Evolutionary conservation across 2,113 vertebrate genomes (phyloP), one percentile per base, ranked within the genome.

Genomic region (Sinocyclocheilus grahami): DNA sequence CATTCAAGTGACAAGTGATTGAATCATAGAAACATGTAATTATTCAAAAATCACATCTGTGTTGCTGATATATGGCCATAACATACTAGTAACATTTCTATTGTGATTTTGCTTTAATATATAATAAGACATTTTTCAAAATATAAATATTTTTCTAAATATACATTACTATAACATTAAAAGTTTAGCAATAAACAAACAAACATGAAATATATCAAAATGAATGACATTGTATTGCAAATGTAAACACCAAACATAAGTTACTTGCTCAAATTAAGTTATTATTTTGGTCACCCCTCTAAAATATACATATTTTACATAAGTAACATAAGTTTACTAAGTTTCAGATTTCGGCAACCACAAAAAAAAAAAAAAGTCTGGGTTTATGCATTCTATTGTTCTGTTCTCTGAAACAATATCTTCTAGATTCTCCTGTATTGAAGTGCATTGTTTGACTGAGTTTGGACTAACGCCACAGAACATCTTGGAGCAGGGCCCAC

Each of bases 401-500:
- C 12, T 12, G 16, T 60, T 39, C 33, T 78, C 16, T 24, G 13
- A 80, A 62, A 62, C 13, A 24, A 13, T 39, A 80, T 42, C 6
- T 62, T 79, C 30, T 62, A n/a, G 30, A 42, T 63, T 79, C 14
- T 80, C 12, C 22, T 42, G 58, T 42, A 10, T 18, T 63, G 12
- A 80, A 80, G 33, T 33, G 46, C 76, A 33, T 53, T 55, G 24
- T 78, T 53, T 78, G 6, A 78, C 80, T 69, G 14, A 27, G 7
- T 82, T 83, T 85, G 67, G 16, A 46, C 30, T 6, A 24, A 51
- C 2, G 60, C 63, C 80, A 53, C 18, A 51, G 24, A 24, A 27
- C 24, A 78, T 67, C 67, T 76, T 85, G 82, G 69, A 85, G 9
- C 79, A 63, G 48, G 60, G 55, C 78, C 42, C 33, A 77, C 33